Conservation (phyloP, 2,113 vertebrate genomes). For the Dryoscopus gambensis region DNA sequence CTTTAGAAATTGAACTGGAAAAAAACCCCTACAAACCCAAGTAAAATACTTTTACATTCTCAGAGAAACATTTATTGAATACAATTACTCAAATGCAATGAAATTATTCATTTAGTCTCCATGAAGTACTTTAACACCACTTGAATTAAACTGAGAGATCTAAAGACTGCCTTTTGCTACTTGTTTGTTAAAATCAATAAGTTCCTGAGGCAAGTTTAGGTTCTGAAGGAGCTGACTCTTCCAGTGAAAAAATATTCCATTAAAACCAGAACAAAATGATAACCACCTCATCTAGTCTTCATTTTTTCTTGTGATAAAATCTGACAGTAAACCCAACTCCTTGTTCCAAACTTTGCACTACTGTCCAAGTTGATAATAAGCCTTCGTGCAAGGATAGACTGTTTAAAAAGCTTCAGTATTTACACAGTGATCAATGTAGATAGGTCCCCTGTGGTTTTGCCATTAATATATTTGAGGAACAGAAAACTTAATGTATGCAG, state of each 20-base stretch:
- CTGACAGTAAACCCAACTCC: neutral
- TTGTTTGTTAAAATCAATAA: slow-evolving; percentile 25
- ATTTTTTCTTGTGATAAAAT: neutral
- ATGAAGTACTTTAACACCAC: slow-evolving; percentile 8
- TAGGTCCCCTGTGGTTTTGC: neutral
- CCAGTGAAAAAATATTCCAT: neutral
- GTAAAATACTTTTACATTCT: neutral
- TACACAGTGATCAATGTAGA: neutral
- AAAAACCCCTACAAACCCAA: neutral
- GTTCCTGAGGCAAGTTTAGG: neutral
- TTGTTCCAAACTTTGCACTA: neutral
- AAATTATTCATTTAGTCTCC: slow-evolving; percentile 8
- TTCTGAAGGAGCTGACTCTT: neutral
- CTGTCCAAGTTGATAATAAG: neutral
- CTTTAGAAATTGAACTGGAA: neutral
- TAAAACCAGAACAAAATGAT: neutral
- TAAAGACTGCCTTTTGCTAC: slow-evolving; percentile 31
- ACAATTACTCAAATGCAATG: neutral
- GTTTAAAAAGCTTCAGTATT: neutral
- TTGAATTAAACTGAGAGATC: slow-evolving; percentile 24
- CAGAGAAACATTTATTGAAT: neutral
- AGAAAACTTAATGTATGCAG: neutral
- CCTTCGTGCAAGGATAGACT: neutral
- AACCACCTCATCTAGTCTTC: neutral
- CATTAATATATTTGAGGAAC: neutral